Evolutionary conservation across 2,113 vertebrate genomes (phyloP), one percentile per base, ranked within the genome.

Genomic region (Myotis lucifugus): DNA sequence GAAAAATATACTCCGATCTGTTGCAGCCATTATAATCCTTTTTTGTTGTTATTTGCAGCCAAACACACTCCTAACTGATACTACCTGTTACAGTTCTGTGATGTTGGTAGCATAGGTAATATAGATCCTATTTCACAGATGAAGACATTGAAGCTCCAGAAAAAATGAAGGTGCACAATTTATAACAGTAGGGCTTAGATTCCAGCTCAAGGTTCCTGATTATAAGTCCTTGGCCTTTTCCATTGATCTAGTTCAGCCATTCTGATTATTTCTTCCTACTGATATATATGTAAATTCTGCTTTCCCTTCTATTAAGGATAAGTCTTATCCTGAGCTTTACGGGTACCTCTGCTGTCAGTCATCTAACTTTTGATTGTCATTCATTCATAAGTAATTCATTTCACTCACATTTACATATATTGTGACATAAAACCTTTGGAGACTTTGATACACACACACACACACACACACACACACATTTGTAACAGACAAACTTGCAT

Each of bases 241-340:
- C 61, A 73, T 2, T 37, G 54, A 66, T 61, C 4, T 14, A 56
- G 37, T 21, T 77, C 61, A 70, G 54, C 5, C 70, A 66, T 56
- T 91, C 77, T 84, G 52, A 73, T 93, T 70, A 66, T 78, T n/a
- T 61, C 34, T 88, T 56, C 48, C 82, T 66, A 66, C 9, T 56
- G 8, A 52, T 29, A 40, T 13, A 56, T 37, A 27, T 52, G 34
- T 61, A 34, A 32, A 48, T 32, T 59, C 17, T 46, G 8, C 66
- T 52, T 91, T 91, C 34, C 27, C 11, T 96, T 96, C 84, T 90
- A 52, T 84, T 86, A 76, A 84, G 70, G 37, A 12, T 48, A 90
- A 74, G 9, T 64, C 25, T 37, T 73, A 15, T 78, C 66, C n/a
- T 67, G 61, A 78, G 34, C 18, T 95, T 89, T 91, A 27, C 11